A percentile compares a stretch with the other conserved stretches of the same genome.
phyloP scores from a whole-genome alignment of 2,113 vertebrate genomes.

The Lethenteron reissneri region DNA sequence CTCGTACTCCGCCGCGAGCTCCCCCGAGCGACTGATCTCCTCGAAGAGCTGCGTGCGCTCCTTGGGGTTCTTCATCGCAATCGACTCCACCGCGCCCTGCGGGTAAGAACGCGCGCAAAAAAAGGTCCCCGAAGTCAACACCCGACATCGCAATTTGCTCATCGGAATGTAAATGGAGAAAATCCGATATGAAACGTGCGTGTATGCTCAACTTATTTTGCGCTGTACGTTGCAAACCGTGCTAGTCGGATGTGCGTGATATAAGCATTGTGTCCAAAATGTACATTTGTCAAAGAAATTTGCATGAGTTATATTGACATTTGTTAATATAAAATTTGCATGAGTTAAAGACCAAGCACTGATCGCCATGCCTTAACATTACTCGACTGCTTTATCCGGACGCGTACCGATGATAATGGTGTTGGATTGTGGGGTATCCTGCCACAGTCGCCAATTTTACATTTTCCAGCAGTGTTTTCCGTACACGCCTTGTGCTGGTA shows the following conservation, averaged over 20 bases:
- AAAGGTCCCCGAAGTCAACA: neutral
- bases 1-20: conserved; percentile 43
- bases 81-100: conserved; percentile 69
- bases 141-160: neutral
- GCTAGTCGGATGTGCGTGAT: neutral
- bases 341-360: too few species aligned
- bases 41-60: conserved; percentile 73
- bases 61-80: conserved; percentile 62
- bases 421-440: neutral
- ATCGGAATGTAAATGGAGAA: neutral
- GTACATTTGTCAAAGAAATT: neutral
- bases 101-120: conserved; percentile 1
- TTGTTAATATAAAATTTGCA: too few species aligned
- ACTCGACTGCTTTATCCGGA: too few species aligned
- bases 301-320: too few species aligned
- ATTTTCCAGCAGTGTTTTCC: neutral
- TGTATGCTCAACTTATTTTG: neutral
- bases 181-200: neutral
- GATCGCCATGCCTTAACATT: too few species aligned
- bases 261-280: neutral
- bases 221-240: conserved; percentile 11
- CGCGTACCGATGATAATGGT: too few species aligned
- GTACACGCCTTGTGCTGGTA: too few species aligned
- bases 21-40: conserved; percentile 46
- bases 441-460: neutral